Conservation (phyloP, 2,888 invertebrate species). For the Sesamia inferens region DNA sequence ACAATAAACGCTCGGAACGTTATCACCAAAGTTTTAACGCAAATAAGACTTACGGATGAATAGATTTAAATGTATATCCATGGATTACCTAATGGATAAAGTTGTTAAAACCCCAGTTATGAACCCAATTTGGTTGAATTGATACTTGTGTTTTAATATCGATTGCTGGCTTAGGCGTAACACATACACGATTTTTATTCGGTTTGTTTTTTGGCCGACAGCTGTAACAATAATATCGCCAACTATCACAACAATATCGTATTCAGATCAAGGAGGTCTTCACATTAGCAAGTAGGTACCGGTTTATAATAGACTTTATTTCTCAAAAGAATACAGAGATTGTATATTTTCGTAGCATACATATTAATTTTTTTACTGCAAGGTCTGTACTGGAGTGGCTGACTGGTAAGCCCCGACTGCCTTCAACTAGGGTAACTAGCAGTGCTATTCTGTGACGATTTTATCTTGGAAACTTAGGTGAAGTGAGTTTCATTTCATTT, state of each 20-base stretch:
- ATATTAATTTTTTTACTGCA: too few relatives aligned
- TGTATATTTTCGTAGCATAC: too few relatives aligned
- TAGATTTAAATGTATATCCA: slow-evolving; percentile 58
- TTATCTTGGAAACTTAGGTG: too few relatives aligned
- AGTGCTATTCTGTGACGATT: too few relatives aligned
- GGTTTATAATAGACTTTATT: too few relatives aligned
- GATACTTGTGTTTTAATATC: slow-evolving; percentile 53
- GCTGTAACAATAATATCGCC: background rate
- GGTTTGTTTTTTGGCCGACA: background rate
- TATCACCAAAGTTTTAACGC: slow-evolving; percentile 54
- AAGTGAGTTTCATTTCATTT: too few relatives aligned
- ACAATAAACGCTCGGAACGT: slow-evolving; percentile 39
- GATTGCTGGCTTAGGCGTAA: slow-evolving; percentile 7
- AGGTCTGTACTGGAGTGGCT: too few relatives aligned
- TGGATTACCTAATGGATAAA: slow-evolving; percentile 61
- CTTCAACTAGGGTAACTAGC: too few relatives aligned
- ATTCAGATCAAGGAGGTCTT: too few relatives aligned
- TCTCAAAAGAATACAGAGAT: too few relatives aligned
- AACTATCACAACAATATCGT: too few relatives aligned
- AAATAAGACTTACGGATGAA: slow-evolving; percentile 52
- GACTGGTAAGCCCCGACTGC: too few relatives aligned
- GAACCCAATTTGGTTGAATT: slow-evolving; percentile 54
- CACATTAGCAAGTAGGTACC: background rate
- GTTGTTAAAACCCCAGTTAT: slow-evolving; percentile 54
- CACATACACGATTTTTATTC: background rate